These are phyloP conservation scores for Drosophila bocqueti DNA, from an alignment of 1,140 invertebrate species.

Conservation along the genomic window DNA sequence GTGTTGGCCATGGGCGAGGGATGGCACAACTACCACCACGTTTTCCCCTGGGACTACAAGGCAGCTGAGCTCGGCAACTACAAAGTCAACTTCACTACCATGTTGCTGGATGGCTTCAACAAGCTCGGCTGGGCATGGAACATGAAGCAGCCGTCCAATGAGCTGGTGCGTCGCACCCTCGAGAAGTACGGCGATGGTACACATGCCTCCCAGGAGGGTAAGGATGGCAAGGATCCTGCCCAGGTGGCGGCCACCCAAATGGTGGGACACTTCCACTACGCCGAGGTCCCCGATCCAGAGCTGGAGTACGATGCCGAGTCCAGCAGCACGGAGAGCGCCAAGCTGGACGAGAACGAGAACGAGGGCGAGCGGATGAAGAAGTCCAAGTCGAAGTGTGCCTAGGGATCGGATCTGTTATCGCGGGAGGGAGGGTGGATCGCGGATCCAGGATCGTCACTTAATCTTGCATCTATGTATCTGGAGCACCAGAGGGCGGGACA, in stretches of 20 bases:
- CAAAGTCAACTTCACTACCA: constrained; percentile 78
- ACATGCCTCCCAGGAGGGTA: constrained; percentile 72
- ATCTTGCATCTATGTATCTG: constrained; percentile 57
- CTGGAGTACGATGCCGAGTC: constrained; percentile 78
- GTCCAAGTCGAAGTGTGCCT: constrained; percentile 61
- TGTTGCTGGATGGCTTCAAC: constrained; percentile 91
- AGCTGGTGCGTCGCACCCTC: constrained; percentile 86
- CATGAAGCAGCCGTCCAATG: constrained; percentile 88
- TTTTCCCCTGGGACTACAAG: constrained; percentile 92
- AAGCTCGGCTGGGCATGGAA: constrained; percentile 94
- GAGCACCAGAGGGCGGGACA: constrained; percentile 70
- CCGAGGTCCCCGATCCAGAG: constrained; percentile 76
- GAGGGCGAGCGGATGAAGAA: constrained; percentile 74
- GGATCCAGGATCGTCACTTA: constrained; percentile 51
- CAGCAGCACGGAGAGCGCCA: constrained; percentile 82
- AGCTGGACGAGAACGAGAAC: constrained; percentile 80
- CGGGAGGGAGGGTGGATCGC: constrained; percentile 20
- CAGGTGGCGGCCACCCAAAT: constrained; percentile 31
- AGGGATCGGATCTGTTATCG: constrained; percentile 13
- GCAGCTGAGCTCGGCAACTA: constrained; percentile 88
- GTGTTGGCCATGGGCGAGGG: constrained; percentile 89
- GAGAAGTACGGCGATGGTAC: constrained; percentile 89
- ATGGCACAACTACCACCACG: constrained; percentile 97
- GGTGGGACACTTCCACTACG: constrained; percentile 67
- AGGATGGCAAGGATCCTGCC: constrained; percentile 1